phyloP scores from a whole-genome alignment of 2,888 invertebrate species.

The Scelioninae gen. 1 region DNA sequence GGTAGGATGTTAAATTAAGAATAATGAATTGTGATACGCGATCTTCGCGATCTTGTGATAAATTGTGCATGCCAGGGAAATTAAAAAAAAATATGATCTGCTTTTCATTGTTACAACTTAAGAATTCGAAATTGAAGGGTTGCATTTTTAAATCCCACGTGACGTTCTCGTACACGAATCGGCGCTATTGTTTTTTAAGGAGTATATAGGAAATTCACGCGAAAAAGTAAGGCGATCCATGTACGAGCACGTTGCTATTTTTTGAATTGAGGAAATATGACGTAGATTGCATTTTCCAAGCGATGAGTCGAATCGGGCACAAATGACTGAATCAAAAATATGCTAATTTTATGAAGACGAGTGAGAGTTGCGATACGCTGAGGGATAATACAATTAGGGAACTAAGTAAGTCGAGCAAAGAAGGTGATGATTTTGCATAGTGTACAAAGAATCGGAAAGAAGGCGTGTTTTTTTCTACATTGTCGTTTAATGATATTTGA shows the following conservation, averaged over 20 bases:
- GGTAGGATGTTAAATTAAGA: slow-evolving; percentile 58
- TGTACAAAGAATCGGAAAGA: slow-evolving; percentile 36
- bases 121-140: not conserved
- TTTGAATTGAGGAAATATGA: not conserved
- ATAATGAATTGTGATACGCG: slow-evolving; percentile 60
- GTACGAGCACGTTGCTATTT: not conserved
- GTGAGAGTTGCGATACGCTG: not conserved
- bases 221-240: not conserved
- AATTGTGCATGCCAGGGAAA: slow-evolving; percentile 45
- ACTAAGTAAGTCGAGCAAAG: not conserved
- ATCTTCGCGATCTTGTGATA: slow-evolving; percentile 59
- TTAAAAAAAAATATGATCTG: slow-evolving; percentile 15
- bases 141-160: slow-evolving; percentile 21
- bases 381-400: not conserved
- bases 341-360: slow-evolving; percentile 23
- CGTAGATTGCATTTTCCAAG: slow-evolving; percentile 41
- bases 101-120: slow-evolving; percentile 8
- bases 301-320: slow-evolving; percentile 62
- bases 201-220: not conserved
- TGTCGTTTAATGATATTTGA: slow-evolving; percentile 42
- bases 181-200: not conserved
- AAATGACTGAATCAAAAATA: slow-evolving; percentile 62
- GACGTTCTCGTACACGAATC: not conserved
- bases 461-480: slow-evolving; percentile 39
- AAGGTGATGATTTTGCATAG: slow-evolving; percentile 29